A percentile compares a stretch with the other conserved stretches of the same genome.
Conservation (phyloP, 2,797 vertebrate species). For the Artibeus lituratus region DNA sequence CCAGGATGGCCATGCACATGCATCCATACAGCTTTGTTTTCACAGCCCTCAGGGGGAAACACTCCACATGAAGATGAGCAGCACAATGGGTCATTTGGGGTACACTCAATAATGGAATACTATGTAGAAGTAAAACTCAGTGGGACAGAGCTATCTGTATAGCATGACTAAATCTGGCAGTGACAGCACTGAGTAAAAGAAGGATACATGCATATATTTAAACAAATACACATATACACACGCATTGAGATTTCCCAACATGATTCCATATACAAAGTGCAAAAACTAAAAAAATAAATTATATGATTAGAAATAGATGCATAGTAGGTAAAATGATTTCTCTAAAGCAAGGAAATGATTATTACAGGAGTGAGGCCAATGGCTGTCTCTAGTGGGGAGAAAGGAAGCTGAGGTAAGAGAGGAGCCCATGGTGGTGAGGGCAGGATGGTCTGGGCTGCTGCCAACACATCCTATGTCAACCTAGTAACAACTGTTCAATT, state of each 20-base stretch:
- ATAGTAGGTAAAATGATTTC: neutral
- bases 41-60: neutral
- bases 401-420: neutral
- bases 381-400: neutral
- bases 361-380: neutral
- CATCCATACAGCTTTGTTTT: neutral
- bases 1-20: neutral
- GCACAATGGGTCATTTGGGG: neutral
- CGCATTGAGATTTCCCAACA: neutral
- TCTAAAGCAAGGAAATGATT: neutral
- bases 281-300: neutral
- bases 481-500: neutral
- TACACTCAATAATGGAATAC: neutral
- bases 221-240: fast-evolving
- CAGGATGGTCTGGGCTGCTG: neutral
- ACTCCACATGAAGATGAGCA: neutral
- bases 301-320: neutral
- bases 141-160: neutral
- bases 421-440: neutral
- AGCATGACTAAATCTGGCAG: neutral
- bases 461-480: neutral
- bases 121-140: neutral
- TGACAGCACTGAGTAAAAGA: neutral
- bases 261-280: neutral
- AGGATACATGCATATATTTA: neutral